phyloP scores from a whole-genome alignment of 92 coral and sea anemone species.

The Epizoanthus rinbou region DNA sequence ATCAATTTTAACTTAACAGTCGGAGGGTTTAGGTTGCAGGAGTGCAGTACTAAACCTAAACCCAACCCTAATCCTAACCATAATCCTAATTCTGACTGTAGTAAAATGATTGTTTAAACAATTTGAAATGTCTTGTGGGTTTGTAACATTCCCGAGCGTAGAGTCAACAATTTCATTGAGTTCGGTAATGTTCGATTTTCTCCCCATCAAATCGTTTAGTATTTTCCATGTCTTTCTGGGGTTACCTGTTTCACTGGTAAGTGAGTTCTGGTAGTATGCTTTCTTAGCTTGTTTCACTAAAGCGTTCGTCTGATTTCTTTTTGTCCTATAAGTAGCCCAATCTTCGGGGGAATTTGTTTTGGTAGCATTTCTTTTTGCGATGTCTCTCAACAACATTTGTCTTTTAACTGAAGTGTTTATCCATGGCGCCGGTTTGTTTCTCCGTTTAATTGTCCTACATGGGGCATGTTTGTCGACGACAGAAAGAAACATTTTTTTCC shows the following conservation, averaged over 20 bases:
- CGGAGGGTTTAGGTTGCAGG: too few relatives aligned
- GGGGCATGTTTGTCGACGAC: too few relatives aligned
- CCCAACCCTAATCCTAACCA: too few relatives aligned
- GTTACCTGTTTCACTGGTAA: not conserved
- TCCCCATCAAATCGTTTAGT: not conserved
- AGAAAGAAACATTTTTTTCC: too few relatives aligned
- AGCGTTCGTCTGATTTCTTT: not conserved
- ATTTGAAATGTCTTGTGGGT: not conserved
- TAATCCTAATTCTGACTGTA: not conserved
- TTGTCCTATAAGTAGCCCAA: too few relatives aligned
- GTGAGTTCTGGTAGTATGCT: not conserved
- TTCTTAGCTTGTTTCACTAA: not conserved
- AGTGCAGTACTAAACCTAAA: too few relatives aligned
- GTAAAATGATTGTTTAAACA: slow-evolving; percentile 2
- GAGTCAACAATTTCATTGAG: not conserved
- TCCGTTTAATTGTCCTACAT: too few relatives aligned
- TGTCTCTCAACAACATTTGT: too few relatives aligned
- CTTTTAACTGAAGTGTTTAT: not conserved
- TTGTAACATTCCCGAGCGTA: not conserved
- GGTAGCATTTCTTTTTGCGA: too few relatives aligned
- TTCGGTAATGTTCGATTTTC: not conserved
- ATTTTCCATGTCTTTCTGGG: not conserved
- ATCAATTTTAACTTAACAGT: too few relatives aligned
- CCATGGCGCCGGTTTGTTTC: not conserved
- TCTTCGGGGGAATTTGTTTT: too few relatives aligned